These are phyloP conservation scores for Camponotus fellah DNA, from an alignment of 2,888 invertebrate genomes.

Conservation along the genomic window DNA sequence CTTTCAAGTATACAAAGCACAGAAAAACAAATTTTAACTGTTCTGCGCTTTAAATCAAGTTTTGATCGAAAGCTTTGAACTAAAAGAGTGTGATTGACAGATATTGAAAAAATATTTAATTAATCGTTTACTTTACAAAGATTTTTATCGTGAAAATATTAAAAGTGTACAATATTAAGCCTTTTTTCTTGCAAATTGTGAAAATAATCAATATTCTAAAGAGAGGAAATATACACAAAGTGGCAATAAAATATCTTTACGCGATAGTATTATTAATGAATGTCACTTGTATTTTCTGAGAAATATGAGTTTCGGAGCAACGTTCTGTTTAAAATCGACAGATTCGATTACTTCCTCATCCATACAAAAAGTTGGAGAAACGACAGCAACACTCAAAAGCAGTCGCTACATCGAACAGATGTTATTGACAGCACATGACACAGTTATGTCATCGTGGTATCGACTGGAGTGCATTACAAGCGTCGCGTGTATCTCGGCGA, in stretches of 20 bases:
- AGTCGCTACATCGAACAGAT: neutral
- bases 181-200: neutral
- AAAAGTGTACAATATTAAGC: neutral
- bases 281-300: neutral
- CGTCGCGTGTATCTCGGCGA: slow-evolving; percentile 4
- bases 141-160: neutral
- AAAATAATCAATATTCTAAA: neutral
- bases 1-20: neutral
- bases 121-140: neutral
- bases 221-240: neutral
- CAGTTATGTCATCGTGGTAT: slow-evolving; percentile 45
- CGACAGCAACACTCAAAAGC: neutral
- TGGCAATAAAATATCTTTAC: neutral
- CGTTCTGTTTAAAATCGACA: neutral
- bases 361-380: neutral
- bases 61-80: neutral
- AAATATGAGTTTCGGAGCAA: neutral
- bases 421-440: slow-evolving; percentile 44
- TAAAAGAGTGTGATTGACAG: neutral
- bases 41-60: neutral
- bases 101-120: neutral
- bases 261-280: neutral
- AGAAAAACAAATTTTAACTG: neutral
- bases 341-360: neutral
- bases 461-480: slow-evolving; percentile 39